Conservation (phyloP, 2,888 invertebrate genomes). For the Empis livida region DNA sequence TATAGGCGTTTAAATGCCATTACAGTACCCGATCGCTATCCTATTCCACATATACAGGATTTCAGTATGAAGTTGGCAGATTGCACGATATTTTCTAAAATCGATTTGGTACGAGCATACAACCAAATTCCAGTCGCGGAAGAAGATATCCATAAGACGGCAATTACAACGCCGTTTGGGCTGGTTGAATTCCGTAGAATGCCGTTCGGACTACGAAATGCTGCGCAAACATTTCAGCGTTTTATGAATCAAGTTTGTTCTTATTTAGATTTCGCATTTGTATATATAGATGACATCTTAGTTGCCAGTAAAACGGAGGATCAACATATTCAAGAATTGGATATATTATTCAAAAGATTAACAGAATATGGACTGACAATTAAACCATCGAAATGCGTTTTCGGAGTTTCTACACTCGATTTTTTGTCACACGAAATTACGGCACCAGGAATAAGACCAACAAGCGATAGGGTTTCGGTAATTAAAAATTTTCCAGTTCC, state of each 20-base stretch:
- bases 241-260: not conserved
- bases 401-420: not conserved
- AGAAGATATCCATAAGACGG: constrained; percentile 1
- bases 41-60: not conserved
- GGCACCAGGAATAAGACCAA: not conserved
- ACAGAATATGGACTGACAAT: not conserved
- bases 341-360: not conserved
- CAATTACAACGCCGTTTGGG: not conserved
- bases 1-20: not conserved
- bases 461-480: not conserved
- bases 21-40: not conserved
- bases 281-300: not conserved
- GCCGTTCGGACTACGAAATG: not conserved
- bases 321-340: not conserved
- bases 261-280: not conserved
- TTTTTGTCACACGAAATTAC: not conserved
- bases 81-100: not conserved
- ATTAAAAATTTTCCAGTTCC: not conserved
- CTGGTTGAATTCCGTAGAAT: not conserved
- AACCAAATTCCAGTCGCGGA: not conserved
- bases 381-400: not conserved
- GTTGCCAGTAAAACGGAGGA: not conserved
- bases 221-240: not conserved
- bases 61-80: not conserved
- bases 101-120: not conserved